These are phyloP conservation scores for Mercenaria mercenaria DNA, from an alignment of 1,140 invertebrate genomes.

Conservation along the genomic window DNA sequence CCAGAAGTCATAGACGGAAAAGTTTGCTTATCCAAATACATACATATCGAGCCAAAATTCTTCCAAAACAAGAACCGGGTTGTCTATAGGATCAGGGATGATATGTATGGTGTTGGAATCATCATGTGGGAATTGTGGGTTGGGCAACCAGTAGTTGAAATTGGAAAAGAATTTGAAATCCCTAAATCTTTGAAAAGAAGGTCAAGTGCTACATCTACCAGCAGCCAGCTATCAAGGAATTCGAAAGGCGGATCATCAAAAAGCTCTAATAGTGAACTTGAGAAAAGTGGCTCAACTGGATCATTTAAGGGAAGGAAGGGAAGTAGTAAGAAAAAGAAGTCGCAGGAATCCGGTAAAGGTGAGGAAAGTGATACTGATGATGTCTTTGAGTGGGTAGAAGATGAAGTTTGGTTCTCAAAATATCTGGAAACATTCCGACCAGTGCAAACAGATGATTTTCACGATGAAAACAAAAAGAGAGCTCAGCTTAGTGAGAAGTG, in stretches of 20 bases:
- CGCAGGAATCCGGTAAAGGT: background rate
- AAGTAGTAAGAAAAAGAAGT: background rate
- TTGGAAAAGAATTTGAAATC: background rate
- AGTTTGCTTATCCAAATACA: constrained; percentile 31
- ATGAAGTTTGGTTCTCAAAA: constrained; percentile 15
- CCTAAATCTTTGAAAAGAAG: background rate
- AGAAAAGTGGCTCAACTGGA: background rate
- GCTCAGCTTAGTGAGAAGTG: background rate
- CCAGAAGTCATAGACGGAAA: background rate
- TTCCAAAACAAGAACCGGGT: constrained; percentile 33
- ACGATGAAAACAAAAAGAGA: background rate
- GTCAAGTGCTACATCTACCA: background rate
- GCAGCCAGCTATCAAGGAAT: background rate
- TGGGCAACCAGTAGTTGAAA: constrained; percentile 5
- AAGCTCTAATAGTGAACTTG: background rate
- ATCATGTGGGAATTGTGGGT: constrained; percentile 72
- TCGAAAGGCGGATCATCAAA: background rate
- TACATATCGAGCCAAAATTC: constrained; percentile 59
- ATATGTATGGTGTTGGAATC: constrained; percentile 73
- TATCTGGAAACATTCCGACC: background rate
- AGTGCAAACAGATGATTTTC: background rate
- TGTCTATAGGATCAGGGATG: constrained; percentile 56
- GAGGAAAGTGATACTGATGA: background rate
- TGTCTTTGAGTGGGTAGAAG: background rate
- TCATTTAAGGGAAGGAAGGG: background rate